A percentile compares a stretch with the other conserved stretches of the same genome.
phyloP scores from a whole-genome alignment of 2,113 vertebrate species.

The Bubo blakistoni region DNA sequence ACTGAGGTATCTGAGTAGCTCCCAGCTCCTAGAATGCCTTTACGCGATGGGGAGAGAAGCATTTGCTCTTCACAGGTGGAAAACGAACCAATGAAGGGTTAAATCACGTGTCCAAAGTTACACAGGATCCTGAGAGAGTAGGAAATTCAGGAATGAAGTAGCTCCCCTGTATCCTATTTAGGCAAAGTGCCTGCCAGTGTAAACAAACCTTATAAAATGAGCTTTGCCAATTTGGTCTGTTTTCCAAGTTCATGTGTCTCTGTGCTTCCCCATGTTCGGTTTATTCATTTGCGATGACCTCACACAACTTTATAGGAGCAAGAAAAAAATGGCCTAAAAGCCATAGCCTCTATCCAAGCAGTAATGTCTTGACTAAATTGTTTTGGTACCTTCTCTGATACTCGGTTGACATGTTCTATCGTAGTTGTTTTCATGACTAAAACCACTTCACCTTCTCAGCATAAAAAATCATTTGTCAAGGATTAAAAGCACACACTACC shows the following conservation, averaged over 20 bases:
- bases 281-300: neutral
- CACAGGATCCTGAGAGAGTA: neutral
- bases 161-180: neutral
- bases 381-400: neutral
- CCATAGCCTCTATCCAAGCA: neutral
- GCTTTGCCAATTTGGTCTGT: neutral
- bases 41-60: fast-evolving
- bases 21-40: neutral
- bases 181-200: neutral
- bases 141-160: neutral
- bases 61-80: neutral
- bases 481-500: neutral
- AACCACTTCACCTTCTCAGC: neutral
- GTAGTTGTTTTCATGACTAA: neutral
- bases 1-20: neutral
- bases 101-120: neutral
- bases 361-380: neutral
- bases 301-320: neutral
- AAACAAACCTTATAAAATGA: neutral
- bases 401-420: neutral
- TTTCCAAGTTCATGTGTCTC: neutral
- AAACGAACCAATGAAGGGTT: neutral
- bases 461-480: neutral
- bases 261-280: neutral
- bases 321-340: neutral